Base-by-base conservation (phyloP, 2,888 invertebrate genomes). In the Leptopilina myrica region DNA sequence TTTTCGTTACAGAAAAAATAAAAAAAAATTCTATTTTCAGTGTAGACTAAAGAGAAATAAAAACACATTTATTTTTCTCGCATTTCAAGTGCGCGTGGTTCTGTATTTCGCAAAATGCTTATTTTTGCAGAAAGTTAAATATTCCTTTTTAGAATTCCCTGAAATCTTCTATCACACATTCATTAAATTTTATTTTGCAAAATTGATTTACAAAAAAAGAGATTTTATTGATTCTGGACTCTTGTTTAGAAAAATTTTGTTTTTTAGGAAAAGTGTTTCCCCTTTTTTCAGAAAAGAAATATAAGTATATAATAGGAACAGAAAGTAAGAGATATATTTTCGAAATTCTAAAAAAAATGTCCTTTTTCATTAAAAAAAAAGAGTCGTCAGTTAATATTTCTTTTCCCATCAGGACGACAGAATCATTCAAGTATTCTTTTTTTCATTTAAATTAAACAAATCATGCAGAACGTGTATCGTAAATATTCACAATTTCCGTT, bases 401-500 rank as follows among this genome's bases (percentile, higher is more conserved):
- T 12, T 49, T 49, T 49, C 33, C 3, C 11, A 49, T 49, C 11
- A 49, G 49, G 49, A 49, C 49, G 49, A 9, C 11, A 49, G 33
- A 56, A 73, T 12, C n/a, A 56, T 33, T 56, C 67, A 15, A 43
- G 66, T 14, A n/a, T 15, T 66, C 9, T 66, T n/a, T 43, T 46
- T 66, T 33, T 33, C 33, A 33, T 33, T n/a, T 43, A 43, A 40
- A 43, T 43, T 43, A 67, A 46, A 49, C 67, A 49, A 73, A 33
- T 73, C 33, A 73, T 33, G 73, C 40, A 33, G 56, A n/a, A 73
- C 56, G 33, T 56, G 56, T 73, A 33, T 33, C 33, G 56, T 73
- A 53, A 73, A 59, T 33, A 73, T 73, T 73, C 26, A 73, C n/a
- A n/a, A 40, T 79, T 62, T 79, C 69, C 69, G 67, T 93, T 93